phyloP scores from a whole-genome alignment of 2,113 vertebrate species.

The Ascaphus truei region DNA sequence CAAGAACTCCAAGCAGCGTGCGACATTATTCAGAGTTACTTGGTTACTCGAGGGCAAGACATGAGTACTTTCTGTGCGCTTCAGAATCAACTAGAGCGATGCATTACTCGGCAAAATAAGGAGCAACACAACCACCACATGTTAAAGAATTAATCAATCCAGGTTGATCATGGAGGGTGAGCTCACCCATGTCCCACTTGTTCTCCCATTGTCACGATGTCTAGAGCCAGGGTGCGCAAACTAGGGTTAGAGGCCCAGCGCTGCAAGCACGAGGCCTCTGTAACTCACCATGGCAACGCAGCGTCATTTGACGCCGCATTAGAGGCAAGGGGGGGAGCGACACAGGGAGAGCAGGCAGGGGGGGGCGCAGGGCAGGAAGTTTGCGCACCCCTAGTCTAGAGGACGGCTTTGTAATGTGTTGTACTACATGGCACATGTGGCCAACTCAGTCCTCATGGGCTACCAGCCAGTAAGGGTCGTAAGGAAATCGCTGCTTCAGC shows the following conservation, averaged over 20 bases:
- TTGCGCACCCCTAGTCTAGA: too few relatives aligned
- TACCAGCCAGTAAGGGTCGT: too few relatives aligned
- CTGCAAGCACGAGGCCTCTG: background rate
- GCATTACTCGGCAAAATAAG: background rate
- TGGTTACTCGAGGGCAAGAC: conserved; percentile 13
- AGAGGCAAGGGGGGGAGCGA: too few relatives aligned
- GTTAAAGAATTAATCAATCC: too few relatives aligned
- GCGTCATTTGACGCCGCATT: too few relatives aligned
- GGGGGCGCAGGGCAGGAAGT: too few relatives aligned
- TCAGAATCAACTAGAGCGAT: conserved; percentile 17
- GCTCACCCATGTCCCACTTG: background rate
- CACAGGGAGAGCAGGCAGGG: too few relatives aligned
- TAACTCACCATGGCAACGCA: too few relatives aligned
- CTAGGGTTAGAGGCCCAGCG: background rate
- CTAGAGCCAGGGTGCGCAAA: background rate
- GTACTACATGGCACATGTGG: too few relatives aligned
- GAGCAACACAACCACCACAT: background rate
- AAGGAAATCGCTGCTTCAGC: too few relatives aligned
- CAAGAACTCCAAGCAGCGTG: conserved; percentile 21
- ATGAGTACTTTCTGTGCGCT: conserved; percentile 24
- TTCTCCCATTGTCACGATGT: background rate
- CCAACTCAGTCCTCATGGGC: too few relatives aligned
- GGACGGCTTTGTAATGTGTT: too few relatives aligned
- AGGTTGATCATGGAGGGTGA: background rate
- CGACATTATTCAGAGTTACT: conserved; percentile 7